phyloP scores from a whole-genome alignment of 2,113 vertebrate genomes.

The Piprites chloris region DNA sequence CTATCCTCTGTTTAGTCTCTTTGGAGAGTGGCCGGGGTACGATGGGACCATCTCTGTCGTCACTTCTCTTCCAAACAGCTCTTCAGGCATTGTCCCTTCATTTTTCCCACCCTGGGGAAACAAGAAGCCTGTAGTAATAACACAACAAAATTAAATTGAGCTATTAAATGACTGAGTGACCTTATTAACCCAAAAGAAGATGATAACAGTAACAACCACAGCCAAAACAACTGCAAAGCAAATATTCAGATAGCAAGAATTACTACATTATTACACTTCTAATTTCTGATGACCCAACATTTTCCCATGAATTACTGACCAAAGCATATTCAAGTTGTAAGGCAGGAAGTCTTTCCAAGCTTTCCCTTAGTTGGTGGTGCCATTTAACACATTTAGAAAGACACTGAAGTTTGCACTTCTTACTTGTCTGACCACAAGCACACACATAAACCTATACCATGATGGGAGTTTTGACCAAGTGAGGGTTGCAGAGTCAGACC shows the following conservation, averaged over 20 bases:
- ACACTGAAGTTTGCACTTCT: background rate
- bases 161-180: background rate
- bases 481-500: background rate
- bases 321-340: background rate
- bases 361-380: background rate
- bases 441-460: background rate
- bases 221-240: background rate
- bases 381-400: background rate
- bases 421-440: background rate
- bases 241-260: background rate
- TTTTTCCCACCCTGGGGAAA: background rate
- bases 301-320: background rate
- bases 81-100: background rate
- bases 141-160: background rate
- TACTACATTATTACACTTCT: background rate
- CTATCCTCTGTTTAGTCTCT: background rate
- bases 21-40: background rate
- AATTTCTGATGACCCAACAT: background rate
- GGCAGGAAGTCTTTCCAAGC: background rate
- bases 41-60: background rate
- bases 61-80: background rate
- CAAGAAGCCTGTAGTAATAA: background rate
- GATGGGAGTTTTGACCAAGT: background rate
- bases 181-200: background rate
- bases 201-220: background rate